Conservation (phyloP, 2,797 vertebrate genomes). For the Iguana delicatissima region DNA sequence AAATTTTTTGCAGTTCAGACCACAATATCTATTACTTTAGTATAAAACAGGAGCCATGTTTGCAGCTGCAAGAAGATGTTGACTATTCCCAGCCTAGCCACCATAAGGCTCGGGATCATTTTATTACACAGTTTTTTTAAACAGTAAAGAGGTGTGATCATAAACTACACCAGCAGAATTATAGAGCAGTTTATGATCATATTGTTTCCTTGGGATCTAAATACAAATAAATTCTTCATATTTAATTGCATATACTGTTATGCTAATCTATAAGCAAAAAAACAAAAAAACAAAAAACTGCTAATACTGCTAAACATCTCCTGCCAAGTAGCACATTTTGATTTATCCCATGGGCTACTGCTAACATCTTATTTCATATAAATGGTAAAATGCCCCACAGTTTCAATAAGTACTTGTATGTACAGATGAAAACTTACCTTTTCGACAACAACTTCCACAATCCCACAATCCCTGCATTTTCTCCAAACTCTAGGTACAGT, state of each 20-base stretch:
- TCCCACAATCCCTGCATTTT: no score
- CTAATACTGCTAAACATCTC: neutral
- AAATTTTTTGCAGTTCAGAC: neutral
- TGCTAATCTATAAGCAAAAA: neutral
- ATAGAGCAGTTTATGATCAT: neutral
- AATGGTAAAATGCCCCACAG: neutral
- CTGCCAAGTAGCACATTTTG: neutral
- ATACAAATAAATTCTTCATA: neutral
- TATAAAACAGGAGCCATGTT: neutral
- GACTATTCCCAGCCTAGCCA: neutral
- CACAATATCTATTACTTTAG: neutral
- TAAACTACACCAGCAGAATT: neutral
- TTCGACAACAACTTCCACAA: no score
- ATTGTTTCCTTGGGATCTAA: neutral
- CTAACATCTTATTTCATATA: neutral
- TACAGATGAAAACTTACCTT: no score
- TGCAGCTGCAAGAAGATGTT: neutral
- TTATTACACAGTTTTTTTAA: neutral
- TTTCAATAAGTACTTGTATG: neutral
- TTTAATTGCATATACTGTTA: neutral
- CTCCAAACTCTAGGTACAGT: neutral
- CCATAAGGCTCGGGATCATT: neutral
- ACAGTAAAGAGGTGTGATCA: neutral
- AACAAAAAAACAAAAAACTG: no score
- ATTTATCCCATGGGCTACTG: neutral